Percentiles rank a stretch among this genome's conserved stretches.
Conservation (phyloP, 2,797 vertebrate genomes). For the Coregonus suidteri region DNA sequence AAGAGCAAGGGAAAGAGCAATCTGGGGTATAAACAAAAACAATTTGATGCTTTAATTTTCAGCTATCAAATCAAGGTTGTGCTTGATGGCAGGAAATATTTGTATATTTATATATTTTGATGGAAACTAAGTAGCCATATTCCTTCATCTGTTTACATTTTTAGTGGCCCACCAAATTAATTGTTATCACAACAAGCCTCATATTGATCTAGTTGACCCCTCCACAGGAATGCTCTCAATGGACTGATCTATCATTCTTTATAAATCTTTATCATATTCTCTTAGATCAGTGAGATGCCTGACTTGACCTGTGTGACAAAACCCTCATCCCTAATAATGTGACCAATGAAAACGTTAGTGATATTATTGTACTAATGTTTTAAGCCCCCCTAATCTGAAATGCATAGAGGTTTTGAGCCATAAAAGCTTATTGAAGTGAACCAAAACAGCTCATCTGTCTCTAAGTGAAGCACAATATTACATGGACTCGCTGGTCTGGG, state of each 20-base stretch:
- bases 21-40: background rate
- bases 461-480: background rate
- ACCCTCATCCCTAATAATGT: background rate
- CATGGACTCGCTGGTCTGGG: too few relatives aligned
- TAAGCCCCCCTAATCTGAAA: slow-evolving; percentile 1
- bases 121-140: background rate
- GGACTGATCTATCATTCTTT: background rate
- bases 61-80: background rate
- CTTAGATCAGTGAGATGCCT: background rate
- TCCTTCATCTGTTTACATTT: background rate
- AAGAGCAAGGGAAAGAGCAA: slow-evolving; percentile 22
- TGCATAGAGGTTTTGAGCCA: background rate
- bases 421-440: slow-evolving; percentile 3
- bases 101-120: background rate
- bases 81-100: background rate
- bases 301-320: background rate
- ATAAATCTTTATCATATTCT: background rate
- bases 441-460: background rate
- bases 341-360: background rate
- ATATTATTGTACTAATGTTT: background rate
- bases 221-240: background rate
- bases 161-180: background rate
- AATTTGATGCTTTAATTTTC: too few relatives aligned
- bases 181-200: background rate
- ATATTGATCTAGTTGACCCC: background rate